Conservation (phyloP, 1,140 invertebrate species). For the Parasteatoda tepidariorum region DNA sequence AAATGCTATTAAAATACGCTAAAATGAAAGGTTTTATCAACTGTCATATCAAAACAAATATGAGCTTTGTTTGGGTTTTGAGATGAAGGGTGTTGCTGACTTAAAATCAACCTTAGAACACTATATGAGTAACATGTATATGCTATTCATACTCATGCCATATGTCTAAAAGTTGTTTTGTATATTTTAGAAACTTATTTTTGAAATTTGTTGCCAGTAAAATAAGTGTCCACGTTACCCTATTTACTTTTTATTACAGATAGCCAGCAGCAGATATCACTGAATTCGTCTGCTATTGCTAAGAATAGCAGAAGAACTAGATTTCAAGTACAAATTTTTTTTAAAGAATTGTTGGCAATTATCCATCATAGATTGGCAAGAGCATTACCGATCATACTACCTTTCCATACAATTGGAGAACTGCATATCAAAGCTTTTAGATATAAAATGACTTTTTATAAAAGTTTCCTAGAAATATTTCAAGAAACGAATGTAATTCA, state of each 20-base stretch:
- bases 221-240: too few species aligned
- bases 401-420: not conserved
- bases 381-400: constrained; percentile 19
- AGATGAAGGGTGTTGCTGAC: too few species aligned
- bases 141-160: too few species aligned
- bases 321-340: constrained; percentile 1
- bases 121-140: too few species aligned
- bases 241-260: not conserved
- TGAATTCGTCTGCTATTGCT: not conserved
- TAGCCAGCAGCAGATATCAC: not conserved
- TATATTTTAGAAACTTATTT: too few species aligned
- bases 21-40: too few species aligned
- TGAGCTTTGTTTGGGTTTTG: too few species aligned
- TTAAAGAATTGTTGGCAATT: not conserved
- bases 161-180: too few species aligned
- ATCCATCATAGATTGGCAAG: constrained; percentile 31
- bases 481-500: not conserved
- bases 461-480: not conserved
- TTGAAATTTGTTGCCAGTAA: too few species aligned
- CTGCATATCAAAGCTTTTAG: not conserved
- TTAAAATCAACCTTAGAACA: too few species aligned
- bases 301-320: not conserved
- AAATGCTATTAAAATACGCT: too few species aligned
- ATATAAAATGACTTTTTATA: not conserved
- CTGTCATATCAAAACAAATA: too few species aligned